Conservation (phyloP, 1,140 invertebrate genomes). For the Latrodectus geometricus region DNA sequence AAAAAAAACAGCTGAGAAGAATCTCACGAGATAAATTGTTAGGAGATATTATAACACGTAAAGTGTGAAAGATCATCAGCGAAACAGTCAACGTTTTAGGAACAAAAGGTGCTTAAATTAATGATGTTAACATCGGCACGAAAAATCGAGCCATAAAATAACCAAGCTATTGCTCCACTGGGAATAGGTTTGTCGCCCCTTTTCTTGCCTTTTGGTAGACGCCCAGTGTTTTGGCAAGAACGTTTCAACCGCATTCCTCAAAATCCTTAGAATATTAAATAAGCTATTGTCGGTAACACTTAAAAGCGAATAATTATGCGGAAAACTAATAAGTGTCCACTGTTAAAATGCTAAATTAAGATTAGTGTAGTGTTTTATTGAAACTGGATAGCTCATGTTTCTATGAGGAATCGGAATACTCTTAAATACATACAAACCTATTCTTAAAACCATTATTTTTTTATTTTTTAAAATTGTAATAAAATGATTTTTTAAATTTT, state of each 20-base stretch:
- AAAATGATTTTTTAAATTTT: too few species aligned
- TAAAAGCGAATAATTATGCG: not conserved
- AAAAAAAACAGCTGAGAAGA: not conserved
- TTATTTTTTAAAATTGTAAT: too few species aligned
- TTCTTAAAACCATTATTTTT: too few species aligned
- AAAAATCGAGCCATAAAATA: conserved; percentile 47
- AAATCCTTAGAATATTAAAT: conserved; percentile 1
- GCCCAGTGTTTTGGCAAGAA: not conserved
- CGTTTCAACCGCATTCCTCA: not conserved
- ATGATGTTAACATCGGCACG: conserved; percentile 3
- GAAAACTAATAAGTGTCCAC: not conserved
- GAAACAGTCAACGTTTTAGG: conserved; percentile 19
- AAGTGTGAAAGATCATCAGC: conserved; percentile 29
- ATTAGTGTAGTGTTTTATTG: not conserved
- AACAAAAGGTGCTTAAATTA: conserved; percentile 51
- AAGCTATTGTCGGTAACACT: not conserved
- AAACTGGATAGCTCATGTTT: too few species aligned
- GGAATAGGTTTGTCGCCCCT: not conserved
- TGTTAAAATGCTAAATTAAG: not conserved
- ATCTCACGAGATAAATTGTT: not conserved
- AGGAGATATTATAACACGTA: not conserved
- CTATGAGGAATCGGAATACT: too few species aligned
- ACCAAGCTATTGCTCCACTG: conserved; percentile 20
- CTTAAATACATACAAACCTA: too few species aligned
- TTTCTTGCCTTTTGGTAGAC: not conserved